Evolutionary conservation across 2,888 invertebrate genomes (phyloP), one percentile per base, ranked within the genome.

Genomic region (Candidula unifasciata): DNA sequence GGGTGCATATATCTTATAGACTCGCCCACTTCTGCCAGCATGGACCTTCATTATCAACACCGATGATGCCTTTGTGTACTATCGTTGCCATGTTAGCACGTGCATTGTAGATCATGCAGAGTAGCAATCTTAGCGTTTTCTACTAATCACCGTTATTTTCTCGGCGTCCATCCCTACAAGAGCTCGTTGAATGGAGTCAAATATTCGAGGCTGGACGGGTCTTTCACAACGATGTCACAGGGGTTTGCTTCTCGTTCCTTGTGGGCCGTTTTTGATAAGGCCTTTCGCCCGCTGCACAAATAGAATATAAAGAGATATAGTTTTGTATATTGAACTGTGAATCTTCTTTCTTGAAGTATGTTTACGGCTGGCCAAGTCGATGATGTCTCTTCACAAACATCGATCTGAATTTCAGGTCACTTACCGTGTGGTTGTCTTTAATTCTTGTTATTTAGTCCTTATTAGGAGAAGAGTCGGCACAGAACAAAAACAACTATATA

Each of bases 71-170:
- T 44, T 66, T 79, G 79, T 68, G 30, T 64, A 35, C 24, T 44
- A 79, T 37, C 68, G 13, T 16, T 27, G 24, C 24, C 44, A 27
- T 66, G 68, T 68, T 68, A 44, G 68, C 68, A 37, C 79, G 66
- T 68, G 79, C 68, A 68, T 79, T 79, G 66, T 68, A 33, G 24
- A 66, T 68, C 66, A 35, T 66, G 21, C 5, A 6, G 16, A 18
- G 68, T 3, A 16, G 33, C 79, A 44, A 44, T 30, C 18, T 52
- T 64, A 60, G n/a, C 57, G 44, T 78, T 30, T 44, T 44, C 16
- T n/a, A 79, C 37, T 79, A 79, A 79, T 79, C 24, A 79, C 68
- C 18, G 52, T 79, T 37, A 79, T 79, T 79, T 79, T 66, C 44
- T 3, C 68, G 2, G 35, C 37, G 64, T 52, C 64, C 60, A 37